phyloP scores from a whole-genome alignment of 2,797 vertebrate genomes.

The Alcedo atthis region DNA sequence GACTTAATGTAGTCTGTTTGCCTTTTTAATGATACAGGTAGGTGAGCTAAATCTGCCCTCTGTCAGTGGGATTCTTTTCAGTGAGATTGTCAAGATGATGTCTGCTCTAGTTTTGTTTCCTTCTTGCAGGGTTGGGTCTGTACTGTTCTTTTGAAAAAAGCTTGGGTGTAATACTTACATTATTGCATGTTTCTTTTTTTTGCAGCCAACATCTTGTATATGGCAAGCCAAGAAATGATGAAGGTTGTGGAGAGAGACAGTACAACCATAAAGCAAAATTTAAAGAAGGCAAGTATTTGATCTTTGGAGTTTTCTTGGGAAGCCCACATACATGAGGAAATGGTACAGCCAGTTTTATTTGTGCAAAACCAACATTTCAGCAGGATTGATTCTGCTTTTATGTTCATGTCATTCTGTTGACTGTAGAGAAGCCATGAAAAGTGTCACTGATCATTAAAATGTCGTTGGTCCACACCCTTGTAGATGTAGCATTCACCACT shows the following conservation, averaged over 20 bases:
- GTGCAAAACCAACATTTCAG: background rate
- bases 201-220: slow-evolving; percentile 90
- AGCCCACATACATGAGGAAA: background rate
- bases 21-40: background rate
- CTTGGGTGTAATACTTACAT: background rate
- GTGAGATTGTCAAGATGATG: background rate
- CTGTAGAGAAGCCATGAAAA: background rate
- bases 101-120: background rate
- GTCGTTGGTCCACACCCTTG: background rate
- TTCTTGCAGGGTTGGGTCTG: background rate
- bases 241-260: slow-evolving; percentile 87
- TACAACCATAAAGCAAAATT: slow-evolving; percentile 83
- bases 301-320: background rate
- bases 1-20: background rate
- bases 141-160: background rate
- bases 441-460: background rate
- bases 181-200: slow-evolving; percentile 45
- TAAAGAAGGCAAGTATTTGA: slow-evolving; percentile 86
- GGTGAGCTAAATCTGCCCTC: background rate
- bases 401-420: background rate
- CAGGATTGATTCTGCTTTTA: background rate
- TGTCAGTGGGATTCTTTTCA: background rate
- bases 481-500: background rate
- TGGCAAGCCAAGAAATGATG: slow-evolving; percentile 93
- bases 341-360: background rate